Percentiles rank a stretch among this genome's conserved stretches.
These are phyloP conservation scores for Erinaceus europaeus DNA, from an alignment of 2,113 vertebrate species.

Conservation along the genomic window DNA sequence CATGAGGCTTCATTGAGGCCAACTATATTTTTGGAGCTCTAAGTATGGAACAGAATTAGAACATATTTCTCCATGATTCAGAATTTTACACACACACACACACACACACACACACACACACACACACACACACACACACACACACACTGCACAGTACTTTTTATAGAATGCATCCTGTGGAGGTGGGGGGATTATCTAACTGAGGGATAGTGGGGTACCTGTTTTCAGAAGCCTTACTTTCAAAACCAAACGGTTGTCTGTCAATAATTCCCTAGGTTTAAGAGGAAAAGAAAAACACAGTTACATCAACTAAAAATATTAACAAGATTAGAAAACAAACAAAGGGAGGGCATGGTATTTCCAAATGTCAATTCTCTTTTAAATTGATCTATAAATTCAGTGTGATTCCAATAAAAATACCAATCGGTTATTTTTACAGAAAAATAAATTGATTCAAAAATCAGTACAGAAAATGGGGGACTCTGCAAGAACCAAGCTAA, in stretches of 20 bases:
- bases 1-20: not conserved
- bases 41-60: not conserved
- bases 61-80: not conserved
- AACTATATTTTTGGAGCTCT: not conserved
- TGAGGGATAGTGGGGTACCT: not conserved
- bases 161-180: not conserved
- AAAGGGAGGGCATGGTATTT: not conserved
- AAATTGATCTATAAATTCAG: not conserved
- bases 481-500: not conserved
- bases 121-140: too few relatives aligned
- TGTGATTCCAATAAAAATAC: not conserved
- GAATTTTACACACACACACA: not conserved
- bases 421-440: not conserved
- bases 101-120: too few relatives aligned
- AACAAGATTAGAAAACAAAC: not conserved
- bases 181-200: not conserved
- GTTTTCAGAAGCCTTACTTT: constrained; percentile 1
- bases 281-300: not conserved
- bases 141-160: too few relatives aligned
- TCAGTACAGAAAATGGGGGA: not conserved
- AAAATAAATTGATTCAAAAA: not conserved
- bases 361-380: constrained; percentile 2
- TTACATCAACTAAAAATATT: not conserved
- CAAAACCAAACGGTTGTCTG: not conserved
- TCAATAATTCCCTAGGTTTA: not conserved